Evolutionary conservation across 2,797 vertebrate species (phyloP).

Genomic region (Chromobotia macracanthus): DNA sequence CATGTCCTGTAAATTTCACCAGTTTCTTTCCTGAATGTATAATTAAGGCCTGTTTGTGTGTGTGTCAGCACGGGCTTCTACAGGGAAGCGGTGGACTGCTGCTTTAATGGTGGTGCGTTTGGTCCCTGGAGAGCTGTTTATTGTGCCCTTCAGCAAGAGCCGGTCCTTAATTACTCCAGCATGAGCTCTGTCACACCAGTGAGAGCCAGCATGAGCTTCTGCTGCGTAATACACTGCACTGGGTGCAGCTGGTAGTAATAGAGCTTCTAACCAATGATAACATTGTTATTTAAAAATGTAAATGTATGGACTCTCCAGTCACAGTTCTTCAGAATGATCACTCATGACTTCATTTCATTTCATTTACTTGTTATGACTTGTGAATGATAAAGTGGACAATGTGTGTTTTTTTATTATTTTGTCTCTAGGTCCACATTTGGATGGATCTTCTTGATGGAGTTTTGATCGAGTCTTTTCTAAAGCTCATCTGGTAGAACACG

Average conservation of each 20-base stretch:
- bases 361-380: not conserved
- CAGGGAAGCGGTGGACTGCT: conserved; percentile 63
- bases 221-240: conserved; percentile 62
- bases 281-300: conserved; percentile 1
- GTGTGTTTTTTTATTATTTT: not conserved
- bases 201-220: conserved; percentile 55
- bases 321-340: conserved; percentile 23
- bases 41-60: conserved; percentile 68
- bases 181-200: conserved; percentile 66
- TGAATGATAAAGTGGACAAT: not conserved
- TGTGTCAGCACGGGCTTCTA: conserved; percentile 67
- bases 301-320: conserved; percentile 5
- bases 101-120: conserved; percentile 69
- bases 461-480: not conserved
- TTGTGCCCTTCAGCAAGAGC: conserved; percentile 72
- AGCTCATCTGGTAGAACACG: not conserved
- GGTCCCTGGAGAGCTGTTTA: conserved; percentile 64
- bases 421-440: not conserved
- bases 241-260: conserved; percentile 64
- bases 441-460: not conserved
- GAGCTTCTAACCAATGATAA: conserved; percentile 56
- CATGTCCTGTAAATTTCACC: conserved; percentile 54
- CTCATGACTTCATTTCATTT: too few relatives aligned
- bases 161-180: conserved; percentile 72
- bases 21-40: conserved; percentile 68